Base-by-base conservation (phyloP, 1,140 invertebrate genomes). In the Maconellicoccus hirsutus region DNA sequence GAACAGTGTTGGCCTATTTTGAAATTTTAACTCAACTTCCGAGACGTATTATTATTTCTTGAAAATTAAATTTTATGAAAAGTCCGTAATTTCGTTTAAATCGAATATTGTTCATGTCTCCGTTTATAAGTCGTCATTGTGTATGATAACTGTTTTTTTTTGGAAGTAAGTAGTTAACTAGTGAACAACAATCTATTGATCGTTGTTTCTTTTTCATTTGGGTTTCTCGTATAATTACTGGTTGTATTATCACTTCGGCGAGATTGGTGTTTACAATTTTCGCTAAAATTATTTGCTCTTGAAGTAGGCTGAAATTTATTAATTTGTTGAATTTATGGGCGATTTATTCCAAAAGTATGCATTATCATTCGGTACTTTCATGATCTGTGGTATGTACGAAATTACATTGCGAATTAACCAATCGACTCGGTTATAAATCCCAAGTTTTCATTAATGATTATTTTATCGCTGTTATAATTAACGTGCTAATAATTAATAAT, bases 261-360 rank as follows among this genome's bases (percentile, higher is more conserved):
- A 52, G 42, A 52, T 52, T 19, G 42, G 42, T 52, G 42, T 52
- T 52, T 52, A 52, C 42, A 52, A 52, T 52, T 52, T 52, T 52
- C 42, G n/a, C n/a, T 6, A 19, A 52, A 52, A 52, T 33, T 33
- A 52, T 52, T 52, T 19, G 42, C 42, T 14, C 42, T 52, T 52
- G 42, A 12, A 33, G 29, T 52, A 19, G 42, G 42, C 42, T 14
- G 42, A 52, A 52, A 52, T 52, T 52, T 52, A 52, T 16, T 4
- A 52, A 52, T 8, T 52, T 52, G n/a, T 14, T 16, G 6, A 16
- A 52, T 33, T 19, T 16, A 16, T 52, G n/a, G 42, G 42, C 42
- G 42, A 8, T 52, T 52, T 52, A 52, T 19, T 52, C 42, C 6
- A 52, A 52, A 8, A 52, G 2, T 33, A 33, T 33, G 29, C 16